phyloP scores from a whole-genome alignment of 2,888 invertebrate genomes.

The Panzeria rudis region DNA sequence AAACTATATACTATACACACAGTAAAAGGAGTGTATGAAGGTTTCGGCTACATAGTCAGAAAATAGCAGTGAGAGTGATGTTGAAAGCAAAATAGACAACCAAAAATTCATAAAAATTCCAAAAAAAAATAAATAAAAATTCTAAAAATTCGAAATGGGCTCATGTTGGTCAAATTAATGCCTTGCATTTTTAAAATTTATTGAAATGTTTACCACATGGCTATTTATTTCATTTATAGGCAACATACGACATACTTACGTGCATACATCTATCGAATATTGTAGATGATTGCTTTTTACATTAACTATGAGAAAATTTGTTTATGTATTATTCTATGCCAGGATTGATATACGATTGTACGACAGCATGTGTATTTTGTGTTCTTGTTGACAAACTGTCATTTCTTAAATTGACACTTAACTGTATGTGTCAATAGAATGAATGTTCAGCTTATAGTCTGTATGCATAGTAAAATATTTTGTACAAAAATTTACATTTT shows the following conservation, averaged over 20 bases:
- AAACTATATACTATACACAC: conserved; percentile 25
- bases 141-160: conserved; percentile 52
- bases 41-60: conserved; percentile 6
- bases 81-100: conserved; percentile 41
- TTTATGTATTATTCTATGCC: conserved; percentile 3
- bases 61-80: conserved; percentile 41
- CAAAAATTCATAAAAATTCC: conserved; percentile 33
- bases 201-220: conserved; percentile 71
- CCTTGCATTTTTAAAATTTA: conserved; percentile 70
- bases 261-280: background rate
- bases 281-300: conserved; percentile 42
- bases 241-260: conserved; percentile 2
- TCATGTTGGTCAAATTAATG: conserved; percentile 71
- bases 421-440: conserved; percentile 69
- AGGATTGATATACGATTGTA: conserved; percentile 41
- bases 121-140: conserved; percentile 16
- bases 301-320: conserved; percentile 13
- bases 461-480: background rate
- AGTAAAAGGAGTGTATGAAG: conserved; percentile 13
- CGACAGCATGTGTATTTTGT: conserved; percentile 44
- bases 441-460: conserved; percentile 20
- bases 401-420: conserved; percentile 71
- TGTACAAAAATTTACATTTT: conserved; percentile 12
- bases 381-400: conserved; percentile 65
- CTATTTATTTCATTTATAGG: conserved; percentile 65